These are phyloP conservation scores for Anthoscopus minutus DNA, from an alignment of 2,113 vertebrate species.

Conservation along the genomic window DNA sequence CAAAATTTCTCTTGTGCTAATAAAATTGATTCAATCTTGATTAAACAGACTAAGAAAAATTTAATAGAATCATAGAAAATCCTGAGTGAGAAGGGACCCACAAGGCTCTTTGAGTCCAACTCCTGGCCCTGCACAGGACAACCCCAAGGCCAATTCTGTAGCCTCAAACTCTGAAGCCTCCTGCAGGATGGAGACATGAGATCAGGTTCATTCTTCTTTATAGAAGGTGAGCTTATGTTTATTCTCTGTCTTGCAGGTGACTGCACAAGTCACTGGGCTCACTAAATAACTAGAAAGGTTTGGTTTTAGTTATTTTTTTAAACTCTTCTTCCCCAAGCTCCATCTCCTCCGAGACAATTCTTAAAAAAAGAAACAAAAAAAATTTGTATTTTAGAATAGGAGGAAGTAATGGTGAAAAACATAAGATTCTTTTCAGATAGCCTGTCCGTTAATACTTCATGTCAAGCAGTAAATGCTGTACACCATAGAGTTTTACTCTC, in stretches of 20 bases:
- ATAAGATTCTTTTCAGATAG: background rate
- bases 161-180: background rate
- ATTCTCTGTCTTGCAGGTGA: background rate
- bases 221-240: background rate
- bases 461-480: background rate
- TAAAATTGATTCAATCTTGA: background rate
- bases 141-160: background rate
- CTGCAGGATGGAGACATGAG: background rate
- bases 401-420: background rate
- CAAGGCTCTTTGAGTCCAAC: background rate
- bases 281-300: background rate
- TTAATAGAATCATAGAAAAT: background rate
- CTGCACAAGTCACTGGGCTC: background rate
- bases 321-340: background rate
- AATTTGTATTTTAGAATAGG: background rate
- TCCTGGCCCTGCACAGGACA: background rate
- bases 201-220: background rate
- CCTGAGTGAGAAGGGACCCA: background rate
- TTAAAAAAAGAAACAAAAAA: background rate
- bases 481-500: background rate
- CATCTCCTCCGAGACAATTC: background rate
- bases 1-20: background rate
- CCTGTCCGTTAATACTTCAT: background rate
- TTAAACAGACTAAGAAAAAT: background rate
- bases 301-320: background rate